Evolutionary conservation across 2,888 invertebrate species (phyloP), one percentile per base, ranked within the genome.

Genomic region (Sclerodermus sp.): DNA sequence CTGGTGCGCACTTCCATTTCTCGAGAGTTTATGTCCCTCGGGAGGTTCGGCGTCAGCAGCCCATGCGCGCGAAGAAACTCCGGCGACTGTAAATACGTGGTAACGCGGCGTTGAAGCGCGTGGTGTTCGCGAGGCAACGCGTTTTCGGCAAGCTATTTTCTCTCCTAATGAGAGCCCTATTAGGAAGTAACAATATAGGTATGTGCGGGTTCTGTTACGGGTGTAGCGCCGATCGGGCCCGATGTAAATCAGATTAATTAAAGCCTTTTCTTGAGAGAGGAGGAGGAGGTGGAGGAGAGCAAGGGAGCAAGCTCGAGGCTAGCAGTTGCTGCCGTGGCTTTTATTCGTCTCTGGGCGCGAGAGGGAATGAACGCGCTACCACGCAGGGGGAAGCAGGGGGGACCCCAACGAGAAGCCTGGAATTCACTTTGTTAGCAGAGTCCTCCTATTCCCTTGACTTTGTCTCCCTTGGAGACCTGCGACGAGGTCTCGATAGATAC

Each of bases 221-320:
- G 42, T 45, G n/a, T 48, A 51, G 45, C 39, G 53, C 59, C 55
- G 62, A 67, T 64, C 61, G 67, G 46, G 63, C 50, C 55, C 69
- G 66, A 71, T 72, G 71, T 72, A 73, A 74, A 74, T 73, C 70
- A 67, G 68, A 72, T 74, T 75, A 73, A 74, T 75, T 74, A 74
- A 67, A 70, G 65, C 47, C 37, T 30, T 31, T 23, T 5, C 23
- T 5, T 23, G 23, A 5, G 23, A 23, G 8, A 23, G 23, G 8
- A 23, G 8, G 23, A 23, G 8, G 23, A 23, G 4, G 23, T 5
- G 23, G 23, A 23, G 23, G 8, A 8, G 23, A 8, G 23, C 8
- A 3, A 23, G 23, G n/a, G n/a, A n/a, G n/a, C n/a, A n/a, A n/a
- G n/a, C n/a, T n/a, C n/a, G n/a, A n/a, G n/a, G n/a, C n/a, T n/a